Conservation (phyloP, 2,888 invertebrate species). For the Temnothorax unifasciatus region DNA sequence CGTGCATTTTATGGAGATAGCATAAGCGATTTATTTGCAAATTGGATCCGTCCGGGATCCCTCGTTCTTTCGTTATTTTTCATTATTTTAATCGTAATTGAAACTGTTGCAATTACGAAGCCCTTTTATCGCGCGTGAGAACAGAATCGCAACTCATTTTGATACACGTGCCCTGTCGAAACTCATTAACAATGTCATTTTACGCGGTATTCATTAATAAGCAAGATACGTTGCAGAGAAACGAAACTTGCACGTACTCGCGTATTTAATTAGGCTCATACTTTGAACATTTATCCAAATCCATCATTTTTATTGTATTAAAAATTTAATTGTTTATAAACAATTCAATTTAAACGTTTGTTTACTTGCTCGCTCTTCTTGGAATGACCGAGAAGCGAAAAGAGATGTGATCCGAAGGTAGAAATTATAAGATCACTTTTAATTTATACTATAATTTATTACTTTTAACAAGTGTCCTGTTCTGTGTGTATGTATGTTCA, state of each 20-base stretch:
- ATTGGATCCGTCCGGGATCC: constrained; percentile 11
- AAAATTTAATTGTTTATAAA: neutral
- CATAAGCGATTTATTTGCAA: constrained; percentile 48
- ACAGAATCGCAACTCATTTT: neutral
- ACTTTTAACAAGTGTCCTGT: constrained; percentile 79
- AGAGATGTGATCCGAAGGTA: neutral
- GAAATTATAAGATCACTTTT: constrained; percentile 32
- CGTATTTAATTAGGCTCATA: constrained; percentile 9
- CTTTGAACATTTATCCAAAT: neutral
- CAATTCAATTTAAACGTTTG: too few relatives aligned
- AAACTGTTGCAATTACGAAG: constrained; percentile 32
- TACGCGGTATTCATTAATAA: constrained; percentile 26
- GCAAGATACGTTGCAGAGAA: neutral
- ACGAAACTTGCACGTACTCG: neutral
- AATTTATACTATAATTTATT: constrained; percentile 82
- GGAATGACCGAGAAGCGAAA: neutral
- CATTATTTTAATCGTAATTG: constrained; percentile 48
- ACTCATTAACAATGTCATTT: constrained; percentile 37
- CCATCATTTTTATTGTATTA: neutral
- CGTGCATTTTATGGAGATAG: constrained; percentile 40
- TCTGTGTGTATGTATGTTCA: constrained; percentile 53
- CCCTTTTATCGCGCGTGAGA: neutral
- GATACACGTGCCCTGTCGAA: constrained; percentile 17
- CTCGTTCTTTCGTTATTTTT: constrained; percentile 37
- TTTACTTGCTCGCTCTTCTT: neutral